Evolutionary conservation across 2,797 vertebrate genomes (phyloP), one percentile per base, ranked within the genome.

Genomic region (Adelosebastes latens): DNA sequence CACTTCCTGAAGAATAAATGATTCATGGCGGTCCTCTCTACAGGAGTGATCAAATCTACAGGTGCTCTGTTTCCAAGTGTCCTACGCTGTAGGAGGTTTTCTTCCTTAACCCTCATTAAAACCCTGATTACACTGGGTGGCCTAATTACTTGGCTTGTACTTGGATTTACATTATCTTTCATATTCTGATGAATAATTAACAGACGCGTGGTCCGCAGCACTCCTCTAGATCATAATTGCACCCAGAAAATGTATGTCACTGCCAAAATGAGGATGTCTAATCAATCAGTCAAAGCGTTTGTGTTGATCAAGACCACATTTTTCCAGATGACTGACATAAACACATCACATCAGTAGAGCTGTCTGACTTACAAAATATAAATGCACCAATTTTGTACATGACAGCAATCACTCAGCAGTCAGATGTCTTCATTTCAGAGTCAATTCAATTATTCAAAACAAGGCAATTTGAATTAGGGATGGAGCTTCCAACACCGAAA

Each of bases 101-200:
- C 72, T 70, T 61, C 55, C 62, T 79, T 25, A 70, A 84, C 73
- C 75, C 74, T 92, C 80, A 92, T 93, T 89, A 90, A 88, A 90
- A 86, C 56, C 52, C 73, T 79, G 73, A 78, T 84, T 87, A 70
- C 80, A 79, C 53, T 49, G 39, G 80, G 69, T 77, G 62, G 79
- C 81, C 85, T 92, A 81, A 88, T 92, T 93, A 92, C 63, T 75
- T 36, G 20, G 49, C 46, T 72, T 32, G 27, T 52, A 46, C 18
- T 10, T 55, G 52, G 25, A 74, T 84, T 85, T 63, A 85, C 31
- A 56, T 77, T 80, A 71, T 79, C 29, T 78, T 76, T 80, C 49
- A 77, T 65, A 84, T 80, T 79, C 49, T 25, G 29, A 74, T 72
- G 67, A 79, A 56, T 85, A 77, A 82, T 86, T 86, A 81, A 81